Base-by-base conservation (phyloP, 2,888 invertebrate genomes). In the Reticulitermes lucifugus region DNA sequence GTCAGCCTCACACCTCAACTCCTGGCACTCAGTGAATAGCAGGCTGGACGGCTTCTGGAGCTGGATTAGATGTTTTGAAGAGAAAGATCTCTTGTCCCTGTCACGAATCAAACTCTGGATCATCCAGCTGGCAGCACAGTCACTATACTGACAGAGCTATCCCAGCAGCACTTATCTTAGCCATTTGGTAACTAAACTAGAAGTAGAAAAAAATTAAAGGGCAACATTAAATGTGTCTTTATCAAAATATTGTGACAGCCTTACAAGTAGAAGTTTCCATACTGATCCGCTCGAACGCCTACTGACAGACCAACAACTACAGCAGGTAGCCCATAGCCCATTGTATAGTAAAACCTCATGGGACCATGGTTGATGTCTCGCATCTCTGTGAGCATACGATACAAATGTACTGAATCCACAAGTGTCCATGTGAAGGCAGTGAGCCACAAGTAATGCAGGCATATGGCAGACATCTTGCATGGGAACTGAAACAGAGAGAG, bases 321-420 rank as follows among this genome's bases (percentile, higher is more conserved):
- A 0, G 98, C 98, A 0, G 99, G 98, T 86, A 96, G 94, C 85
- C 96, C 98, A 90, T 98, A 99, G 25, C 98, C 98, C 89, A 97
- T 94, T 25, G 97, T 96, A 88, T 98, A 97, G 90, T 97, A 98
- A 90, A 98, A 97, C 86, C 92, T 93, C 95, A 98, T 97, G 60
- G 96, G 96, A 7, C 98, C 98, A 90, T 98, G 97, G 92, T 99
- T 98, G 80, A 99, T 98, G 91, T 98, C 98, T 6, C 98, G 93
- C 93, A 98, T 96, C 92, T 98, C 98, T 4, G 98, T 97, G 88
- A 99, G 92, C 95, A 98, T 97, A 79, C 99, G 94, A 89, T 98
- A 97, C 85, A 98, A 92, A 91, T 99, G 98, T 88, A 98, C 94
- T 55, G 97, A 96, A 91, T 98, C 98, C 84, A 98, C 96, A 88